Evolutionary conservation across 2,113 vertebrate genomes (phyloP), one percentile per base, ranked within the genome.

Genomic region (Hippolais icterina): DNA sequence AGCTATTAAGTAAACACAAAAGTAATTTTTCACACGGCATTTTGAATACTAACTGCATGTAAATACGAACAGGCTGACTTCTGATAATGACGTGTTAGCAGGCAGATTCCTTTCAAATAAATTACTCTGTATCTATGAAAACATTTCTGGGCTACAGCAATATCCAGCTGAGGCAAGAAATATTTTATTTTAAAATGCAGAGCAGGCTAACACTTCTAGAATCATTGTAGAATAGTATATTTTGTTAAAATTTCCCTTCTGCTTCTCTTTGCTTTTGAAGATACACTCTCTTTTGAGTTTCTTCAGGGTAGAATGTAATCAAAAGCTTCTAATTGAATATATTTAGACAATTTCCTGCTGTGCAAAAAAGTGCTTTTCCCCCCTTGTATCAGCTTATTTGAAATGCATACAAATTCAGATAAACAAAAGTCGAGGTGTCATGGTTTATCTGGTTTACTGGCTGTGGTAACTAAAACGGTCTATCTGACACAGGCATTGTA

Each of bases 281-380:
- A 87, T 89, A n/a, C 69, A 53, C 80, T 97, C 37, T 96, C 94
- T 95, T 95, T 63, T 39, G 56, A 91, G 78, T 97, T 96, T 97
- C 97, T 97, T 97, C 91, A 76, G 96, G 96, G 97, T 92, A 96
- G 93, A 96, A 96, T 96, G 95, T 97, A 98, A 98, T 98, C 97
- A 98, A 94, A 97, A 93, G 91, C 94, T 92, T 97, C 94, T 98
- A 98, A 98, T 97, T 98, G 97, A 98, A 96, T 98, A 91, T 97
- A 97, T 95, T 97, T 97, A 97, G 96, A 96, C 72, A 84, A 86
- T 95, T 91, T 96, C 97, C 97, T 93, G 96, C 98, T 97, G 98
- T 72, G 97, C 74, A 68, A 97, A 97, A 92, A 97, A 92, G 95
- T 83, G 86, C 81, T 83, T 81, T 97, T 83, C 6, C 68, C 90